Conservation (phyloP, 2,888 invertebrate species). For the Spisula solida region DNA sequence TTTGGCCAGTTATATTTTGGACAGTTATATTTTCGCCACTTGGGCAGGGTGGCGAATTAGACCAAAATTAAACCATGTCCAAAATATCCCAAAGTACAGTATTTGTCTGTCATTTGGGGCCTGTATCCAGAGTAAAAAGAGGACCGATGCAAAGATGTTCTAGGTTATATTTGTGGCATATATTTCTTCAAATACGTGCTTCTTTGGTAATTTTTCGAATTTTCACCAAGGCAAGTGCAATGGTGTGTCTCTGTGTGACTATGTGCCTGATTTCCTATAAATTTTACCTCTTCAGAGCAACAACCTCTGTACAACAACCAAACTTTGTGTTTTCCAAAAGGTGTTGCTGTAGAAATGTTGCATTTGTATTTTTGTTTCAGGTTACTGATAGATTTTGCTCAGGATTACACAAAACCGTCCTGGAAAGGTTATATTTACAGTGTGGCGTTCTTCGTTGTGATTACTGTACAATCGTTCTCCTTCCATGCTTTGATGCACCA, state of each 20-base stretch:
- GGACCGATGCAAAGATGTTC: background rate
- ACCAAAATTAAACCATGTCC: no score
- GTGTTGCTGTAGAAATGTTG: no score
- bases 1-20: no score
- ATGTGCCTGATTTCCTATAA: background rate
- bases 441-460: constrained; percentile 88
- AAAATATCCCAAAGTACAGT: no score
- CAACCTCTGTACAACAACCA: background rate
- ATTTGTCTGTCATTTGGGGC: no score
- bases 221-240: background rate
- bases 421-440: constrained; percentile 96
- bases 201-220: background rate
- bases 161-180: background rate
- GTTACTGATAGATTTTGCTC: constrained; percentile 81
- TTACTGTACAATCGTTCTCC: constrained; percentile 94
- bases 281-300: background rate
- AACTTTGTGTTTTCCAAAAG: no score
- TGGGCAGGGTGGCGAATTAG: no score
- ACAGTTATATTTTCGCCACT: no score
- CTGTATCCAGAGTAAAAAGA: no score
- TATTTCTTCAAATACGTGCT: background rate
- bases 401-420: constrained; percentile 86
- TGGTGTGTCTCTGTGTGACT: no score
- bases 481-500: constrained; percentile 96
- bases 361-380: constrained; percentile 71